Conservation (phyloP, 2,113 vertebrate species). For the Tyrannus savana region DNA sequence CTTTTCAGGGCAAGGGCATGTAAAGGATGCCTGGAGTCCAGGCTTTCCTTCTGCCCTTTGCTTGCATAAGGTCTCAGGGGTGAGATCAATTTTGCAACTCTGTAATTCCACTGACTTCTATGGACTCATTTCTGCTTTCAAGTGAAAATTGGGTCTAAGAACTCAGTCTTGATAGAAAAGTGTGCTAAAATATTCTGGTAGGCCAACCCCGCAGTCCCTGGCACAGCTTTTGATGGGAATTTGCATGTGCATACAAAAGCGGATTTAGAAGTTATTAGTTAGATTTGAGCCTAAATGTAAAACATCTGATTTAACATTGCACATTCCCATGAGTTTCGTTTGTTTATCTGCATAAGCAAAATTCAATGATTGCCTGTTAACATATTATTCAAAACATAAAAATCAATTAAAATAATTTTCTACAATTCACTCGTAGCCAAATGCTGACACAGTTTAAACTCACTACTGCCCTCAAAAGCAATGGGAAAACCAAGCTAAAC, state of each 20-base stretch:
- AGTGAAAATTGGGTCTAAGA: neutral
- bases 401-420: conserved; percentile 52
- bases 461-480: neutral
- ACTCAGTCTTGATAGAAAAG: neutral
- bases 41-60: neutral
- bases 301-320: conserved; percentile 30
- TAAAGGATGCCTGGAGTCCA: neutral
- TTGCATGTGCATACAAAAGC: neutral
- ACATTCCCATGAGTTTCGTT: neutral
- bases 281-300: conserved; percentile 9
- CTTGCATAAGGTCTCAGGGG: neutral
- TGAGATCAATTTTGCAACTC: neutral
- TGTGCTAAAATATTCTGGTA: neutral
- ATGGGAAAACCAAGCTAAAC: neutral
- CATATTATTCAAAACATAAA: conserved; percentile 35
- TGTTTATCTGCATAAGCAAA: neutral
- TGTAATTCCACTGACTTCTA: neutral
- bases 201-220: neutral
- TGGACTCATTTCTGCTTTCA: neutral
- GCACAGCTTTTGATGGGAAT: neutral
- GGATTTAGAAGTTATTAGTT: neutral
- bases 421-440: conserved; percentile 16
- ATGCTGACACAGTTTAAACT: conserved; percentile 34
- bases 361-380: conserved; percentile 25
- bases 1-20: neutral